Conservation (phyloP, 2,888 invertebrate species). For the Sycophila texana region DNA sequence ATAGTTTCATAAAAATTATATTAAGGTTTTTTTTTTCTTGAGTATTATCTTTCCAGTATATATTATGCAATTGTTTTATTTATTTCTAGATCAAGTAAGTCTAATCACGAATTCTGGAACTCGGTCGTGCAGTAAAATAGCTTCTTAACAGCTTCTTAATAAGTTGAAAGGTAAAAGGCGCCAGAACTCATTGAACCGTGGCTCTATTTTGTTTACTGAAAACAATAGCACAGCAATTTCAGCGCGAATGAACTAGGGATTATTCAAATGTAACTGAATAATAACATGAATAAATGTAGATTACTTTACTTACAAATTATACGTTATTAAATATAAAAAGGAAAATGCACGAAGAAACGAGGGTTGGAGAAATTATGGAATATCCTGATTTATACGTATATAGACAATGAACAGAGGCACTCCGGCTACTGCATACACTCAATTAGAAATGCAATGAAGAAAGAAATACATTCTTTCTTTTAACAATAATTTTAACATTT, state of each 20-base stretch:
- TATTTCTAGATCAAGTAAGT: slow-evolving; percentile 11
- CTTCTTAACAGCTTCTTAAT: neutral
- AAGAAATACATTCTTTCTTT: neutral
- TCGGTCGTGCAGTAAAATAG: slow-evolving; percentile 40
- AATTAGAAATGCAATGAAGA: slow-evolving; percentile 15
- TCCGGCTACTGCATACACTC: slow-evolving; percentile 16
- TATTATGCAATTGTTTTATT: slow-evolving; percentile 11
- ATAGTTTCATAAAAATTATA: slow-evolving; percentile 27
- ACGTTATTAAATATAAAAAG: neutral
- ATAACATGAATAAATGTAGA: no score
- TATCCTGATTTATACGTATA: neutral
- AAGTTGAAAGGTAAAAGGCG: neutral
- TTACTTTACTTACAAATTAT: no score
- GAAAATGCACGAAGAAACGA: neutral
- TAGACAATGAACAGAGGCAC: slow-evolving; percentile 27
- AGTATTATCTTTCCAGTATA: slow-evolving; percentile 18
- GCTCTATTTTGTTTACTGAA: neutral
- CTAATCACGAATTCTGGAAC: slow-evolving; percentile 23
- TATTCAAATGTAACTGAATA: neutral
- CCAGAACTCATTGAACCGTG: no score
- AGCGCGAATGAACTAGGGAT: neutral
- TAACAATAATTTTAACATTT: neutral
- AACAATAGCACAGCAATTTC: neutral
- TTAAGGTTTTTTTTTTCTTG: slow-evolving; percentile 14
- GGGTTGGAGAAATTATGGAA: neutral